Base-by-base conservation (phyloP, 2,888 invertebrate genomes). In the Monoplex corrugatus region DNA sequence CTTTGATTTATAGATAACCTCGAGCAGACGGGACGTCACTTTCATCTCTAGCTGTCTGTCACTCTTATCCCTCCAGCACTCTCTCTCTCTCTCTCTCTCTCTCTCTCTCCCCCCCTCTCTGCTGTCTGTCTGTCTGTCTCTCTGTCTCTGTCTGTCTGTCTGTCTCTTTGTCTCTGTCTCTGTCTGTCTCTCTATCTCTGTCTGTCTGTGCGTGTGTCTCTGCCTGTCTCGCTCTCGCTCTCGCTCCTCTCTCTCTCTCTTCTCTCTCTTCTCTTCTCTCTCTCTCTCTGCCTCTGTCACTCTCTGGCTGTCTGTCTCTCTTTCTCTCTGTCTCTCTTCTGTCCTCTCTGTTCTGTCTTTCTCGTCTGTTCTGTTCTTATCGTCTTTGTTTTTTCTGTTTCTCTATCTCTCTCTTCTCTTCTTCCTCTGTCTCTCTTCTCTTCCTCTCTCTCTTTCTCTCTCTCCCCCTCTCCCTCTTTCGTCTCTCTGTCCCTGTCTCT, bases 121-220 rank as follows among this genome's bases (percentile, higher is more conserved):
- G n/a, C 32, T 72, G 32, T 72, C 8, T 35, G 5, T 35, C 6
- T 35, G 8, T 35, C 10, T 72, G 8, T 72, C 8, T 72, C 2
- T 38, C 75, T 75, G 38, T 75, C 35, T 75, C 75, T 75, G 23
- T 68, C 68, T 68, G 68, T 68, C 68, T 68, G n/a, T 68, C n/a
- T 68, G n/a, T 68, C 19, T 75, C 6, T 75, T 38, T 75, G 6
- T 75, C 5, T 75, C 38, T 72, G 8, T 72, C 32, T 72, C 72
- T 72, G 35, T 72, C 32, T 72, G 16, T 75, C 75, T 75, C 75
- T 75, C 75, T 35, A 13, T 75, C 38, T 75, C 19, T 75, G 38
- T 75, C 75, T 75, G 16, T 75, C 35, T 75, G 38, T 75, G 38
- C 38, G 16, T 35, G 23, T 38, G 38, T 75, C 75, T 75, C 38